These are phyloP conservation scores for Onychomys leucogaster DNA, from an alignment of 2,797 vertebrate species.

Conservation along the genomic window DNA sequence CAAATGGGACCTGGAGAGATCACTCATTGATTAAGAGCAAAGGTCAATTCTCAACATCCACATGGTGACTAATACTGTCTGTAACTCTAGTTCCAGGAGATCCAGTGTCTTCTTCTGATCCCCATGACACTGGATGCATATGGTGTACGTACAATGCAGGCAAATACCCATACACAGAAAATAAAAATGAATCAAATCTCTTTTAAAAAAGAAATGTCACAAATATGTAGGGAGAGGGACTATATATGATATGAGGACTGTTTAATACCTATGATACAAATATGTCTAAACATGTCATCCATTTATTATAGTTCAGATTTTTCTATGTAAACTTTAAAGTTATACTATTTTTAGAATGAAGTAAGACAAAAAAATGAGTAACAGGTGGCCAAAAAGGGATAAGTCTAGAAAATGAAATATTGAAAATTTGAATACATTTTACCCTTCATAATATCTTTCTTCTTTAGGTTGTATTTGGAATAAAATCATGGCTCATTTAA, in stretches of 20 bases:
- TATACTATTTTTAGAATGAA: constrained; percentile 30
- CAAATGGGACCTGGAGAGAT: background rate
- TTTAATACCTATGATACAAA: constrained; percentile 34
- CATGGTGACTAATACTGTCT: background rate
- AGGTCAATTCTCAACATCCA: background rate
- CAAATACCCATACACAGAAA: background rate
- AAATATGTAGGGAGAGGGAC: background rate
- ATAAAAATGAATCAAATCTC: background rate
- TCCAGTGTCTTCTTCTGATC: background rate
- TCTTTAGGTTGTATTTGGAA: constrained; percentile 30
- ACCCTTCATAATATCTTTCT: background rate
- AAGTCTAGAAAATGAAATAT: constrained; percentile 27
- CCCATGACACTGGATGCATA: background rate
- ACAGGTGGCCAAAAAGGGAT: background rate
- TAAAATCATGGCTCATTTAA: constrained; percentile 4
- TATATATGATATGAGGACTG: background rate
- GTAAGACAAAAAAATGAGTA: constrained; percentile 46
- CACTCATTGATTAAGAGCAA: background rate
- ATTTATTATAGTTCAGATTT: background rate
- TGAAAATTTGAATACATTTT: constrained; percentile 4
- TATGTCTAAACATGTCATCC: constrained; percentile 32
- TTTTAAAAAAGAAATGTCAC: constrained; percentile 6
- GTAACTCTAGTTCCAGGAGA: background rate
- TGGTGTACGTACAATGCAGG: background rate
- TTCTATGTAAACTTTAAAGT: constrained; percentile 29